These are phyloP conservation scores for Todus mexicanus DNA, from an alignment of 2,797 vertebrate species.

Conservation along the genomic window DNA sequence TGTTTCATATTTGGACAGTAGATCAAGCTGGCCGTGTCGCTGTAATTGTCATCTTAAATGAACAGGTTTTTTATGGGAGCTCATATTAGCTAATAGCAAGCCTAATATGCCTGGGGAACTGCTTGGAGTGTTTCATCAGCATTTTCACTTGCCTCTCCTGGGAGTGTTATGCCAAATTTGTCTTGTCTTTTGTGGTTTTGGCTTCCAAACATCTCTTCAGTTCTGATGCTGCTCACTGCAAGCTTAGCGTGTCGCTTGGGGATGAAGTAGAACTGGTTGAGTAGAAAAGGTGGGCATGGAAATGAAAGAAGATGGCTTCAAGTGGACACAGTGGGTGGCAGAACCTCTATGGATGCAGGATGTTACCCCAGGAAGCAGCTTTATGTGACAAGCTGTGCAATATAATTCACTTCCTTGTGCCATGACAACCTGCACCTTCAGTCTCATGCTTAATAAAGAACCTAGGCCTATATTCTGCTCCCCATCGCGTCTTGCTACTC, in stretches of 20 bases:
- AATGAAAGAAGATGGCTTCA: background rate
- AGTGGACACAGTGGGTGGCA: background rate
- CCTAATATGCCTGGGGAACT: background rate
- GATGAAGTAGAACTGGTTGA: background rate
- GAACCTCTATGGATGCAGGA: constrained; percentile 39
- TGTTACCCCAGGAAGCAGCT: constrained; percentile 42
- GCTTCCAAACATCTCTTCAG: background rate
- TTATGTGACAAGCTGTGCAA: constrained; percentile 6
- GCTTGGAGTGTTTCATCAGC: background rate
- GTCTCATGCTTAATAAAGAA: constrained; percentile 57
- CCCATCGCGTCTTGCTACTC: constrained; percentile 54
- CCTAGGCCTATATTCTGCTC: constrained; percentile 31
- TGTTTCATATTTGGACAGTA: constrained; percentile 19
- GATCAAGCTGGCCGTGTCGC: background rate
- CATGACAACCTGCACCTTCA: constrained; percentile 12
- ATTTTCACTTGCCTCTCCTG: background rate
- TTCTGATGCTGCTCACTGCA: background rate
- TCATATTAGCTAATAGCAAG: background rate
- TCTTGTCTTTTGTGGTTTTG: background rate
- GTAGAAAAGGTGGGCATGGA: background rate
- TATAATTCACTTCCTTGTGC: background rate
- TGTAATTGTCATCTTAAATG: constrained; percentile 9
- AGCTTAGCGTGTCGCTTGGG: background rate
- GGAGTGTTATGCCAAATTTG: background rate
- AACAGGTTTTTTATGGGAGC: background rate